These are phyloP conservation scores for Diprion similis DNA, from an alignment of 1,140 invertebrate species.

Conservation along the genomic window DNA sequence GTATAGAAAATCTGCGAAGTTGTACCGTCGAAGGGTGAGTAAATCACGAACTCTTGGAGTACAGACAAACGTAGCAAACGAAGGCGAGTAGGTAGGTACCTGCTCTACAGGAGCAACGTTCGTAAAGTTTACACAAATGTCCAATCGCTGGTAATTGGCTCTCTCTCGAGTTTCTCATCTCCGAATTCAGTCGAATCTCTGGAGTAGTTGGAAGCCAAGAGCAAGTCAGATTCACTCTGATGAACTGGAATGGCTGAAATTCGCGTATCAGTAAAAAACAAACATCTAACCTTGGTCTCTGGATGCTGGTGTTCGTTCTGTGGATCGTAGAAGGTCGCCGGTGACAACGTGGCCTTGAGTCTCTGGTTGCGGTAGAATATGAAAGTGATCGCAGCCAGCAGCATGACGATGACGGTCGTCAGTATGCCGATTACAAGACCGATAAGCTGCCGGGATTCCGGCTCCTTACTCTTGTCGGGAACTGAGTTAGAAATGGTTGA, in stretches of 20 bases:
- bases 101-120: no score
- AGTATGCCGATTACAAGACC: slow-evolving; percentile 80
- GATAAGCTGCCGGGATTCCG: slow-evolving; percentile 69
- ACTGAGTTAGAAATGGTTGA: slow-evolving; percentile 32
- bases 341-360: slow-evolving; percentile 61
- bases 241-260: no score
- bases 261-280: no score
- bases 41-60: no score
- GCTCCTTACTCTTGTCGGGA: slow-evolving; percentile 57
- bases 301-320: slow-evolving; percentile 35
- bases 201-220: no score
- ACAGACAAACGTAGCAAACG: no score
- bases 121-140: no score
- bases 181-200: no score
- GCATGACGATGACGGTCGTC: slow-evolving; percentile 74
- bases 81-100: no score
- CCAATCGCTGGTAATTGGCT: slow-evolving; percentile 46
- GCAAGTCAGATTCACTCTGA: no score
- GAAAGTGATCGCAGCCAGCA: slow-evolving; percentile 73
- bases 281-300: slow-evolving; percentile 32
- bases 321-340: slow-evolving; percentile 51
- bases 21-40: no score
- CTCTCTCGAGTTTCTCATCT: slow-evolving; percentile 45
- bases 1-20: no score
- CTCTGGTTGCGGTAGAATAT: slow-evolving; percentile 75